Conservation (phyloP, 1,140 invertebrate species). For the Cheumatopsyche charites region DNA sequence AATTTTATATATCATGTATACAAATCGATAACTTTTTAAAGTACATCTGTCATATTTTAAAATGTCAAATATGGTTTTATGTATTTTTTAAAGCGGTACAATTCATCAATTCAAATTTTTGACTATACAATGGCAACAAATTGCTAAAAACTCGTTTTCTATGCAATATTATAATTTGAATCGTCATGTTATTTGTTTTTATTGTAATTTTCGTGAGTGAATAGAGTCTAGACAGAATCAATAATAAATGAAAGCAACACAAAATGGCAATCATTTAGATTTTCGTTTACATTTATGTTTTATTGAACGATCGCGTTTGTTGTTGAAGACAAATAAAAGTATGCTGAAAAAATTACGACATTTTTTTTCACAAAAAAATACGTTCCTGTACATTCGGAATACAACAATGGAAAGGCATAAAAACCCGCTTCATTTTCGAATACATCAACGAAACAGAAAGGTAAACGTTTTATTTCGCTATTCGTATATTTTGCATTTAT, state of each 20-base stretch:
- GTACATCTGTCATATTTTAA: too few relatives aligned
- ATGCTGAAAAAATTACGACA: too few relatives aligned
- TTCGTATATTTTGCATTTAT: too few relatives aligned
- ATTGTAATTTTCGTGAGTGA: constrained; percentile 3
- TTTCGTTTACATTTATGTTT: background rate
- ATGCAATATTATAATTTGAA: background rate
- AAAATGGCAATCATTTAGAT: constrained; percentile 6
- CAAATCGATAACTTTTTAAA: too few relatives aligned
- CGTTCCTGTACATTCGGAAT: background rate
- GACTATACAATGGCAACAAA: too few relatives aligned
- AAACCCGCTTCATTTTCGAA: background rate
- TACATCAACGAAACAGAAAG: too few relatives aligned
- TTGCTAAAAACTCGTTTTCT: background rate
- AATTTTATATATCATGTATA: too few relatives aligned
- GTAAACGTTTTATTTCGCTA: too few relatives aligned
- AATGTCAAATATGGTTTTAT: too few relatives aligned
- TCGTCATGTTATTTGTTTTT: background rate
- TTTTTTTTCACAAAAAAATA: too few relatives aligned
- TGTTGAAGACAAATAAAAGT: background rate
- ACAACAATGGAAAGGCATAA: background rate
- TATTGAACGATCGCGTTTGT: constrained; percentile 19
- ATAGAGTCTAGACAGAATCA: constrained; percentile 24
- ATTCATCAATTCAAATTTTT: too few relatives aligned
- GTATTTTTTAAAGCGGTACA: too few relatives aligned
- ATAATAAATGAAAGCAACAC: constrained; percentile 8